A percentile compares a stretch with the other conserved stretches of the same genome.
Conservation (phyloP, 2,113 vertebrate genomes). For the Lagopus leucura region DNA sequence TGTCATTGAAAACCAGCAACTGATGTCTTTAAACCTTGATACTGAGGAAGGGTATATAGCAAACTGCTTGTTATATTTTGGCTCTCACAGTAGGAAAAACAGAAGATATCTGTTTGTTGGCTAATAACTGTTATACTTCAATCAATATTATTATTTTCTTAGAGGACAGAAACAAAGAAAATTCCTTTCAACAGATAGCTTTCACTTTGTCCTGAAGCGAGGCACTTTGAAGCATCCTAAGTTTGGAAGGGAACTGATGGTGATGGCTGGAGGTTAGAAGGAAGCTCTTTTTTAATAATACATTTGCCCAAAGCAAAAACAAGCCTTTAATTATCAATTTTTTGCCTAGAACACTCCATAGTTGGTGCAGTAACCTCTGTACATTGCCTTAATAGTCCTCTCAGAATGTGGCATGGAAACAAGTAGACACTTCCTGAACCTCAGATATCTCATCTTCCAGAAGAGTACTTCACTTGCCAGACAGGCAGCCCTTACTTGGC, state of each 20-base stretch:
- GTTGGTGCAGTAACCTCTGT: not conserved
- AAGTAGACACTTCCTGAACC: not conserved
- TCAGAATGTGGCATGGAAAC: not conserved
- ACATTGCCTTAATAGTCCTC: not conserved
- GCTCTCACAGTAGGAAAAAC: not conserved
- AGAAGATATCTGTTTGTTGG: not conserved
- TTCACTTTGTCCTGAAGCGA: not conserved
- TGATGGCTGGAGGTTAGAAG: not conserved
- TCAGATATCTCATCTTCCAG: not conserved
- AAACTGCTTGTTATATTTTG: not conserved
- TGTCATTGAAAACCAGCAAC: not conserved
- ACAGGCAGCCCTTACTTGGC: not conserved
- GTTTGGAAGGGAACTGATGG: not conserved
- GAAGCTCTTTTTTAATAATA: not conserved
- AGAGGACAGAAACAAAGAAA: not conserved
- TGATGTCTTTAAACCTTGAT: not conserved
- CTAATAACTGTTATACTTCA: not conserved
- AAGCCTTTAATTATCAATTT: not conserved
- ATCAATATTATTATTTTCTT: not conserved
- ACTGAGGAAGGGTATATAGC: not conserved
- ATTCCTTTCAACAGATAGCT: not conserved
- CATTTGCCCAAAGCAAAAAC: not conserved
- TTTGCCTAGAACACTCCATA: not conserved
- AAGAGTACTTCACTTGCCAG: not conserved
- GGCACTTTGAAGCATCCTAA: fast-evolving